A percentile compares a stretch with the other conserved stretches of the same genome.
Evolutionary conservation across 2,888 invertebrate species (phyloP).

Genomic region (Sarcophaga rosellei): DNA sequence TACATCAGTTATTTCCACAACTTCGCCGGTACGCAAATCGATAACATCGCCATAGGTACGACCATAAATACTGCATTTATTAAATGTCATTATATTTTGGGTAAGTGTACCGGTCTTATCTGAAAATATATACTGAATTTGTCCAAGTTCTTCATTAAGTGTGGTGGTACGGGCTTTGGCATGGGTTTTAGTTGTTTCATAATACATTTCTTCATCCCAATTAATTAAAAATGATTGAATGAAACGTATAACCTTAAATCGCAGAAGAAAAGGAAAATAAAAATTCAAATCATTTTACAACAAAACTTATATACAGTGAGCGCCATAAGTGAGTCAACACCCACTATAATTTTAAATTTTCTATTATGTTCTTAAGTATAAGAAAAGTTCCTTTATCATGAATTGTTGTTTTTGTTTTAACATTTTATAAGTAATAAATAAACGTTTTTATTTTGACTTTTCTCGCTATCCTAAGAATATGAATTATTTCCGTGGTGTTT

Average conservation of each 20-base stretch:
- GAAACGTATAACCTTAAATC: constrained; percentile 93
- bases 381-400: too few species aligned
- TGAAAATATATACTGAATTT: constrained; percentile 99
- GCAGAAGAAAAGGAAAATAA: neutral
- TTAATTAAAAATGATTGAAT: constrained; percentile 99
- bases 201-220: constrained; percentile 99
- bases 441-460: too few species aligned
- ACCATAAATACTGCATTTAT: constrained; percentile 98
- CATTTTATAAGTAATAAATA: too few species aligned
- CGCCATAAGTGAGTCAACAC: too few species aligned
- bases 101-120: constrained; percentile 99
- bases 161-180: constrained; percentile 99
- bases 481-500: too few species aligned
- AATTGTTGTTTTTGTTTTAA: too few species aligned
- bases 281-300: neutral
- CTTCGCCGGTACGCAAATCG: constrained; percentile 93
- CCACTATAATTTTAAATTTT: too few species aligned
- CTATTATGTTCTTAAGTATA: too few species aligned
- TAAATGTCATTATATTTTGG: constrained; percentile 99
- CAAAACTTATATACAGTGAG: neutral
- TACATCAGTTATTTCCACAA: constrained; percentile 93
- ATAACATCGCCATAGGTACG: constrained; percentile 95
- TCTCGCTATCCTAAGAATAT: too few species aligned
- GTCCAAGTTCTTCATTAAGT: constrained; percentile 98
- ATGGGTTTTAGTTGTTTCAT: constrained; percentile 92